Conservation (phyloP, 1,140 invertebrate genomes). For the Achatina immaculata region DNA sequence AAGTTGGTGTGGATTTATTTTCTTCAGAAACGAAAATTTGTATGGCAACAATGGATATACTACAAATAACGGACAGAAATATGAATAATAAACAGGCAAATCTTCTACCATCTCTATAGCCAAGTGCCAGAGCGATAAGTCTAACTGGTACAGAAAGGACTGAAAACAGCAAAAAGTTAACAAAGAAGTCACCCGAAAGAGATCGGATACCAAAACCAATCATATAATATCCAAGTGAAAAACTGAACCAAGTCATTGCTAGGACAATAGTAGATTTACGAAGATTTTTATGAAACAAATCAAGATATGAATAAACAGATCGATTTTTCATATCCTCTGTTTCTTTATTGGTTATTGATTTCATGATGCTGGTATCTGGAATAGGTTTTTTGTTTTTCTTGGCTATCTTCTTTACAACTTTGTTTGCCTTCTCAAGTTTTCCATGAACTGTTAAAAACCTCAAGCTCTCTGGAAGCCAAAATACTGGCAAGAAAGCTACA, state of each 20-base stretch:
- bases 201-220: neutral
- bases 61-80: neutral
- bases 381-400: neutral
- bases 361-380: neutral
- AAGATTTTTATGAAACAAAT: neutral
- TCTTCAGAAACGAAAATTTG: neutral
- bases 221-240: neutral
- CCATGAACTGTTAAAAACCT: constrained; percentile 1
- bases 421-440: neutral
- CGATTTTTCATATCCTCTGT: neutral
- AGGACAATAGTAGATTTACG: neutral
- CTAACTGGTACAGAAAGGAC: neutral
- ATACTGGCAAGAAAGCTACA: neutral
- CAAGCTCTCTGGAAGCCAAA: constrained; percentile 15
- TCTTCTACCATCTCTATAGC: neutral
- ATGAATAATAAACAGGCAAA: neutral
- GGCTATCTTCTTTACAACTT: neutral
- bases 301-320: neutral
- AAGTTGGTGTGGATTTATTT: neutral
- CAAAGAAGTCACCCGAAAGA: neutral
- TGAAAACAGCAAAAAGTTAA: neutral
- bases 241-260: neutral
- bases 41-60: neutral
- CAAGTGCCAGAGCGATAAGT: neutral
- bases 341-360: neutral